A percentile compares a stretch with the other conserved stretches of the same genome.
Conservation (phyloP, 1,140 invertebrate species). For the Melanaphis sacchari region DNA sequence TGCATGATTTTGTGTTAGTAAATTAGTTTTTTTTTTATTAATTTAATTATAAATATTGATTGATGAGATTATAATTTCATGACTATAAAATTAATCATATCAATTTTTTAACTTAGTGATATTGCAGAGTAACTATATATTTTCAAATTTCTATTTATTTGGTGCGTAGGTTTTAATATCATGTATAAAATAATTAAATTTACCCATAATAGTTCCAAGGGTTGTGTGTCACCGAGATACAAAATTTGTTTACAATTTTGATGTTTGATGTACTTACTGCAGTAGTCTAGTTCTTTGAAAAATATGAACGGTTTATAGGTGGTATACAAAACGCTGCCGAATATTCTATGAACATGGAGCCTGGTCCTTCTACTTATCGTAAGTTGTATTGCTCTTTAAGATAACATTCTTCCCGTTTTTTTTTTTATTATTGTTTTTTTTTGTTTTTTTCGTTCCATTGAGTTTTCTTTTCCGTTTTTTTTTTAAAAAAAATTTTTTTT, state of each 20-base stretch:
- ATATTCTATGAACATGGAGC: constrained; percentile 58
- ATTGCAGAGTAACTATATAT: background rate
- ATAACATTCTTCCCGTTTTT: constrained; percentile 45
- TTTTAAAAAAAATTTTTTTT: background rate
- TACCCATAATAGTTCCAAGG: constrained; percentile 50
- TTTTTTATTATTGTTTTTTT: constrained; percentile 40
- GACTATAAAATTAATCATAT: background rate
- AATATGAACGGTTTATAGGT: constrained; percentile 57
- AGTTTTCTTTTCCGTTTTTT: constrained; percentile 50
- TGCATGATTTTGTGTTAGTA: constrained; percentile 51
- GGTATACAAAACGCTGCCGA: constrained; percentile 58
- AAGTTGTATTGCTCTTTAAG: constrained; percentile 57
- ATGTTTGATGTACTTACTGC: constrained; percentile 55
- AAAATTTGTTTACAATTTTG: constrained; percentile 55
- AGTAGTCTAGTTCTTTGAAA: constrained; percentile 58
- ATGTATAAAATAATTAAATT: constrained; percentile 34
- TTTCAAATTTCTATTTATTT: constrained; percentile 42
- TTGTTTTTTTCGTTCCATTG: constrained; percentile 51
- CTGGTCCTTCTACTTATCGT: constrained; percentile 58
- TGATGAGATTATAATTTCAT: background rate
- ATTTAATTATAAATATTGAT: background rate
- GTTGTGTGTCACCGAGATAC: constrained; percentile 56
- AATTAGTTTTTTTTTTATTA: constrained; percentile 30
- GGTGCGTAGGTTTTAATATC: constrained; percentile 5
- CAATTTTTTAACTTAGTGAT: background rate